Evolutionary conservation across 2,797 vertebrate genomes (phyloP).

Genomic region (Coracias cyanogaster): DNA sequence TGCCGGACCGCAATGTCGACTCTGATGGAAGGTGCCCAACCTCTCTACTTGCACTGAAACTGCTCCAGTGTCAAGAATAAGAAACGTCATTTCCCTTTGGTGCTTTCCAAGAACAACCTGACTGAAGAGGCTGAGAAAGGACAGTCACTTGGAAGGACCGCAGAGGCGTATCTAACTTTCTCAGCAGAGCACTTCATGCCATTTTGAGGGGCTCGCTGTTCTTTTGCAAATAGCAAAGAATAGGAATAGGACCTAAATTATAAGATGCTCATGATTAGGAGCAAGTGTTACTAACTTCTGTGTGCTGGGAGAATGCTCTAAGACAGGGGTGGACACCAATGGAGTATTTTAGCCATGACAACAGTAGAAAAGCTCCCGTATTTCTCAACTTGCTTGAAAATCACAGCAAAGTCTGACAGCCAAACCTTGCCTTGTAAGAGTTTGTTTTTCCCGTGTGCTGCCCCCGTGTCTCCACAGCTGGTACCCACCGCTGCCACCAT

Average conservation of each 20-base stretch:
- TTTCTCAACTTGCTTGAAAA: background rate
- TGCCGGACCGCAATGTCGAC: fast-evolving
- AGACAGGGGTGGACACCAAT: background rate
- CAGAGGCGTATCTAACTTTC: background rate
- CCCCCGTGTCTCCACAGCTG: fast-evolving
- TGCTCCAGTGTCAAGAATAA: background rate
- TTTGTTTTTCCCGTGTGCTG: background rate
- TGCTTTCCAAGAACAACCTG: background rate
- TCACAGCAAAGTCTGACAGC: background rate
- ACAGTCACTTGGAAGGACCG: background rate
- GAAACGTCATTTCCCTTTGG: background rate
- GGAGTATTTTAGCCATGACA: background rate
- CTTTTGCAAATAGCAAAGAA: background rate
- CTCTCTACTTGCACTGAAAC: background rate
- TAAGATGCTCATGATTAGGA: background rate
- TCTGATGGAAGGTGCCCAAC: background rate
- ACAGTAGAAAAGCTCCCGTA: background rate
- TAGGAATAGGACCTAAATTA: background rate
- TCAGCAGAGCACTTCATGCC: background rate
- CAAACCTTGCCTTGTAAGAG: background rate
- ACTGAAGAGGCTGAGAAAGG: background rate
- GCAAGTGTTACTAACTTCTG: background rate
- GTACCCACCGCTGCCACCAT: background rate
- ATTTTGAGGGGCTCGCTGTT: background rate
- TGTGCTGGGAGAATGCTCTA: background rate